phyloP scores from a whole-genome alignment of 92 coral and sea anemone genomes.

The Umimayanthus chanpuru region DNA sequence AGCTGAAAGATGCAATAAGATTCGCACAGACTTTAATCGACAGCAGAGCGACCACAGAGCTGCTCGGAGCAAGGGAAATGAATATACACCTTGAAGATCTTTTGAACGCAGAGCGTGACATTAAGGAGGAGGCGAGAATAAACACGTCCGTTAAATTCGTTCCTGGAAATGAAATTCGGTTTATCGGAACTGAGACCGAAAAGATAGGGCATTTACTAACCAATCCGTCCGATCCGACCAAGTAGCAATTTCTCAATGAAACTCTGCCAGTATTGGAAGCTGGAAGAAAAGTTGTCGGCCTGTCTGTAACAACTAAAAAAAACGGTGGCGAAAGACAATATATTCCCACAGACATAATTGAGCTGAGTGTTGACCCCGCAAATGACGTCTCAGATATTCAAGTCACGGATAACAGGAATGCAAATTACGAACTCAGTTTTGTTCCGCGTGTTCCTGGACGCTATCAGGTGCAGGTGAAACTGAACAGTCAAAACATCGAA shows the following conservation, averaged over 20 bases:
- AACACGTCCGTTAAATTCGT: slow-evolving; percentile 9
- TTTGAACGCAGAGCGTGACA: slow-evolving; percentile 10
- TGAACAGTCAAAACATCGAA: not conserved
- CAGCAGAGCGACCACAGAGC: not conserved
- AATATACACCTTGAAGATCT: slow-evolving; percentile 24
- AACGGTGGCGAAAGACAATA: not conserved
- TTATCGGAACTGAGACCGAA: not conserved
- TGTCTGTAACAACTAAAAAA: slow-evolving; percentile 14
- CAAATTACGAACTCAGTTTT: slow-evolving; percentile 22
- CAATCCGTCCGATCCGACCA: not conserved
- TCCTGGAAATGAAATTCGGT: not conserved
- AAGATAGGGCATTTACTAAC: not conserved
- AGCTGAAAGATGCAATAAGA: too few relatives aligned
- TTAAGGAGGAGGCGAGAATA: not conserved
- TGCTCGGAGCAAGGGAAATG: not conserved
- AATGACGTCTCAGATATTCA: slow-evolving; percentile 6
- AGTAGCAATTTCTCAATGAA: not conserved
- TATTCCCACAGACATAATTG: not conserved
- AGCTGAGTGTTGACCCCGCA: slow-evolving; percentile 27
- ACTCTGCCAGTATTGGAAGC: not conserved
- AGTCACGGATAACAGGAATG: slow-evolving; percentile 23
- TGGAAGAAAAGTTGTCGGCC: not conserved
- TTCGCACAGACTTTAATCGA: too few relatives aligned
- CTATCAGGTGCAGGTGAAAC: not conserved
- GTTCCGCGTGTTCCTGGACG: slow-evolving; percentile 39